These are phyloP conservation scores for Cyanoramphus novaezelandiae DNA, from an alignment of 2,113 vertebrate species.

Conservation along the genomic window DNA sequence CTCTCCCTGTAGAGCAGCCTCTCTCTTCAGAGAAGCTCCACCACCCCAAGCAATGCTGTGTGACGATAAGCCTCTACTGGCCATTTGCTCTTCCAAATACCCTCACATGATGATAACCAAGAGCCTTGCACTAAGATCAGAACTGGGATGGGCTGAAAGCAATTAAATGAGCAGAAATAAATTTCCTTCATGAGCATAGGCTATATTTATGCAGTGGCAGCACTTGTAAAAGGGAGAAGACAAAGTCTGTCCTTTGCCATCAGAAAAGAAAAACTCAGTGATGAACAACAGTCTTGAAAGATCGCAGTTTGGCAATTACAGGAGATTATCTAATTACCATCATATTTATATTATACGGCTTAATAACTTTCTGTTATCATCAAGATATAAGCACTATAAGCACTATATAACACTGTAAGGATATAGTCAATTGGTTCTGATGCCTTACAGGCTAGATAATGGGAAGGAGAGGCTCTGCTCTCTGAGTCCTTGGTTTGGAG, in stretches of 20 bases:
- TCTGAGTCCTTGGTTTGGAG: background rate
- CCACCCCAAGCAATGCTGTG: background rate
- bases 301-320: background rate
- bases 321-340: conserved; percentile 24
- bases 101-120: background rate
- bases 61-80: background rate
- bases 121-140: background rate
- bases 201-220: background rate
- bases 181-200: background rate
- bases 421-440: background rate
- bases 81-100: background rate
- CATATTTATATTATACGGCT: conserved; percentile 9
- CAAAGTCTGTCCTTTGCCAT: background rate
- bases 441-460: conserved; percentile 1
- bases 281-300: conserved; percentile 1
- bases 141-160: background rate
- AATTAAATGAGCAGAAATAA: background rate
- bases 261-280: background rate
- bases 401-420: background rate
- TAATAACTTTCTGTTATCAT: conserved; percentile 34
- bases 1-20: background rate
- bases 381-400: background rate
- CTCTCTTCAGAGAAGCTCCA: background rate
- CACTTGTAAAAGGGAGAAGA: background rate
- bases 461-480: background rate